Evolutionary conservation across 2,113 vertebrate genomes (phyloP).

Genomic region (Hippotragus niger): DNA sequence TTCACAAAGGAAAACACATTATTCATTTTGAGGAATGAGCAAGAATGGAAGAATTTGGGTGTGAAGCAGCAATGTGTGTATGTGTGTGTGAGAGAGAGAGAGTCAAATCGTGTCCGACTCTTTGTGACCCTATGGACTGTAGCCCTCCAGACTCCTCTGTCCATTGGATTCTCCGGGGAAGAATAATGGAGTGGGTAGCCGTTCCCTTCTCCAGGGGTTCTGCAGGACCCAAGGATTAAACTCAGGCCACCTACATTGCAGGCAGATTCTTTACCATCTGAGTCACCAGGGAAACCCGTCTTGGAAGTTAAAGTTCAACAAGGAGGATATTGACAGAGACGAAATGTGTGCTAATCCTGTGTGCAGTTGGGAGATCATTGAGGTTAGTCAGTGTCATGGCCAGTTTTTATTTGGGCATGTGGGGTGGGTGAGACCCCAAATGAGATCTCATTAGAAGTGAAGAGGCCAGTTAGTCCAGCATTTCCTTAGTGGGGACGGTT

Average conservation of each 20-base stretch:
- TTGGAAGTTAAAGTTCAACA: background rate
- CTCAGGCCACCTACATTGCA: background rate
- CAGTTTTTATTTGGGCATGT: background rate
- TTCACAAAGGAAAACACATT: background rate
- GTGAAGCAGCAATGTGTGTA: background rate
- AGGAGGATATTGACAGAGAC: background rate
- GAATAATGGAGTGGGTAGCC: background rate
- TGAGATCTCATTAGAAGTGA: background rate
- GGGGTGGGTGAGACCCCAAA: background rate
- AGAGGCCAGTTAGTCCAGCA: background rate
- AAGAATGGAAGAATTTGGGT: background rate
- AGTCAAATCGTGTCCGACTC: background rate
- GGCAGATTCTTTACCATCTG: background rate
- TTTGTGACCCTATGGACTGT: background rate
- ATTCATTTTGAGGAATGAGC: constrained; percentile 21
- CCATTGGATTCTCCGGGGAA: background rate
- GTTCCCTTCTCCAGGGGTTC: background rate
- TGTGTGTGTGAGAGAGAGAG: background rate
- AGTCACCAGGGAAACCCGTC: background rate
- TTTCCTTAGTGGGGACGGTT: background rate
- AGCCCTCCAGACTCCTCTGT: background rate
- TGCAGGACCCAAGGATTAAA: background rate
- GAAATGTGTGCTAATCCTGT: background rate
- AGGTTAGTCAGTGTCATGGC: background rate
- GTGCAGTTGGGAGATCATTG: background rate